phyloP scores from a whole-genome alignment of 1,140 invertebrate species.

The Leptopilina clavipes region DNA sequence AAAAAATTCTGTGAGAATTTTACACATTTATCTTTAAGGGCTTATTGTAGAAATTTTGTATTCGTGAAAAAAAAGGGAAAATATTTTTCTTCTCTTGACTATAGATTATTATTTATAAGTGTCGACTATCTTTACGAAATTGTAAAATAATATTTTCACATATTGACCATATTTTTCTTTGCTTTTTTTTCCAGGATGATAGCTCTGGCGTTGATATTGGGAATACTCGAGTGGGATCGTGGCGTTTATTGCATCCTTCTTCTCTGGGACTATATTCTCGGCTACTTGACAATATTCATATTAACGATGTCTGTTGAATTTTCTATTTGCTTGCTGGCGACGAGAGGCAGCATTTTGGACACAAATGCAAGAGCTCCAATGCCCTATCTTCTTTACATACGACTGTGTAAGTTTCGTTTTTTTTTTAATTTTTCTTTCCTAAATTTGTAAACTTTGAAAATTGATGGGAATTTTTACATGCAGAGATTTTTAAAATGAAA shows the following conservation, averaged over 20 bases:
- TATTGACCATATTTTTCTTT: slow-evolving; percentile 37
- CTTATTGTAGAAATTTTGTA: neutral
- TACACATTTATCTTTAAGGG: neutral
- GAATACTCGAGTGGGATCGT: slow-evolving; percentile 79
- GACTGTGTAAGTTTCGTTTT: slow-evolving; percentile 80
- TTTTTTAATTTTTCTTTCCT: too few relatives aligned
- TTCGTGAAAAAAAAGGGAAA: neutral
- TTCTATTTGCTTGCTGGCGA: slow-evolving; percentile 84
- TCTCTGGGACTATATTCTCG: slow-evolving; percentile 83
- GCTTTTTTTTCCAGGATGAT: slow-evolving; percentile 76
- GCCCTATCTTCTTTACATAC: slow-evolving; percentile 88
- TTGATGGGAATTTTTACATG: too few relatives aligned
- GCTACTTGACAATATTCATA: slow-evolving; percentile 82
- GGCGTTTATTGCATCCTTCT: slow-evolving; percentile 77
- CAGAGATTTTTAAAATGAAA: too few relatives aligned
- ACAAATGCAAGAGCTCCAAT: slow-evolving; percentile 83
- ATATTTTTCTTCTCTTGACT: neutral
- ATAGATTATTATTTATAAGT: slow-evolving; percentile 9
- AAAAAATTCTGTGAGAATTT: neutral
- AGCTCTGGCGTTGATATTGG: slow-evolving; percentile 76
- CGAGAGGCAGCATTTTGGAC: slow-evolving; percentile 89
- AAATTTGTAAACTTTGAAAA: too few relatives aligned
- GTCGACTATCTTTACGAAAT: neutral
- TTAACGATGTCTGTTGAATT: slow-evolving; percentile 83
- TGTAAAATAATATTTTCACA: slow-evolving; percentile 14